Percentiles rank a stretch among this genome's conserved stretches.
These are phyloP conservation scores for Delphinus delphis DNA, from an alignment of 2,113 vertebrate genomes.

Conservation along the genomic window DNA sequence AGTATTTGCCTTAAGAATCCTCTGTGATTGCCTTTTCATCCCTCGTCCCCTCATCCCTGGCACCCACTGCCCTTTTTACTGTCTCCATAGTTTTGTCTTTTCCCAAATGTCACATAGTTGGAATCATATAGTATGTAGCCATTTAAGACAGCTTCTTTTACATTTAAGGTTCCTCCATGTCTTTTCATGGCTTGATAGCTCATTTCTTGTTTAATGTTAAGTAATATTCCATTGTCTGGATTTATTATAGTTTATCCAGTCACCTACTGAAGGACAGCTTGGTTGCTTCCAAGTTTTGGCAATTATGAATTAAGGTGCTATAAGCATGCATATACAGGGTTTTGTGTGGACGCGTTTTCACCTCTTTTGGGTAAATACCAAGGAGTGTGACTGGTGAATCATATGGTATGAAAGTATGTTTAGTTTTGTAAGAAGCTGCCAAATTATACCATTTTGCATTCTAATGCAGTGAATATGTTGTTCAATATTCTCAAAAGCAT, in stretches of 20 bases:
- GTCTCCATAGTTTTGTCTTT: not conserved
- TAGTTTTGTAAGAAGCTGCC: not conserved
- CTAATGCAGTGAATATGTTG: not conserved
- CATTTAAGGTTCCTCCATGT: not conserved
- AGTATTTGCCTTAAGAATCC: not conserved
- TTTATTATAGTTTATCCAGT: not conserved
- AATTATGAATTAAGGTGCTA: not conserved
- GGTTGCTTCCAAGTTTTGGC: not conserved
- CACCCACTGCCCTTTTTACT: not conserved
- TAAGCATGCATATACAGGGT: not conserved
- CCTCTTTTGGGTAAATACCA: not conserved
- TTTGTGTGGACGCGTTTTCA: constrained; percentile 26
- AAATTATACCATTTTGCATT: not conserved
- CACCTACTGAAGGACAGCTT: not conserved
- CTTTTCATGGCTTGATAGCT: not conserved
- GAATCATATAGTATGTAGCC: not conserved
- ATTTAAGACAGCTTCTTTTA: not conserved
- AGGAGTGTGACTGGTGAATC: not conserved
- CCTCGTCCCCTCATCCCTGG: not conserved
- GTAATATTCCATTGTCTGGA: not conserved
- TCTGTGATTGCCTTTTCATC: not conserved
- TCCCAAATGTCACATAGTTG: not conserved
- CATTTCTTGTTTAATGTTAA: not conserved
- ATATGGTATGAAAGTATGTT: not conserved
- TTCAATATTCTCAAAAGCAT: not conserved